Conservation (phyloP, 2,113 vertebrate species). For the Corythaixoides concolor region DNA sequence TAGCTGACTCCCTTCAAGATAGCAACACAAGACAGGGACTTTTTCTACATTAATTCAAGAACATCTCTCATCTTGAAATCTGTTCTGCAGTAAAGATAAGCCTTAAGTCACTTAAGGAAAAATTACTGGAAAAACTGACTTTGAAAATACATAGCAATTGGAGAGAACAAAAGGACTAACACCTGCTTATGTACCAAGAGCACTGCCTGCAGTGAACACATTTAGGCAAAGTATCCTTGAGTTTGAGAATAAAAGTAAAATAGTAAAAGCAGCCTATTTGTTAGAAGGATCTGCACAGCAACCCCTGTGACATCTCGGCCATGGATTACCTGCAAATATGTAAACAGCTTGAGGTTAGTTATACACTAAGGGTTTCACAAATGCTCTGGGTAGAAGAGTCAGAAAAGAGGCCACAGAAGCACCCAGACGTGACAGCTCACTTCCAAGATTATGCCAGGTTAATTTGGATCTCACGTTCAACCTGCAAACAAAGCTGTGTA, state of each 20-base stretch:
- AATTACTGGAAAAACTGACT: not conserved
- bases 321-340: rapidly evolving
- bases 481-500: not conserved
- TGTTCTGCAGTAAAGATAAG: not conserved
- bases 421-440: rapidly evolving
- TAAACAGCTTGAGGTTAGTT: not conserved
- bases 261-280: not conserved
- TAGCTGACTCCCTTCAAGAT: not conserved
- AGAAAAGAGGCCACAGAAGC: not conserved
- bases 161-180: not conserved
- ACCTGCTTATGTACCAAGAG: not conserved
- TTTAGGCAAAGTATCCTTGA: not conserved
- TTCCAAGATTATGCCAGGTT: not conserved
- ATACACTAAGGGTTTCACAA: not conserved
- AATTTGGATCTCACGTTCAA: not conserved
- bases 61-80: not conserved
- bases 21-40: not conserved
- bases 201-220: not conserved
- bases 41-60: not conserved
- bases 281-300: not conserved
- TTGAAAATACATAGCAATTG: not conserved
- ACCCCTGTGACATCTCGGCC: not conserved
- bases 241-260: not conserved
- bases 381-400: not conserved
- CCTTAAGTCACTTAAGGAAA: not conserved